A percentile compares a stretch with the other conserved stretches of the same genome.
phyloP scores from a whole-genome alignment of 92 coral and sea anemone species.

The Palythoa grandis region DNA sequence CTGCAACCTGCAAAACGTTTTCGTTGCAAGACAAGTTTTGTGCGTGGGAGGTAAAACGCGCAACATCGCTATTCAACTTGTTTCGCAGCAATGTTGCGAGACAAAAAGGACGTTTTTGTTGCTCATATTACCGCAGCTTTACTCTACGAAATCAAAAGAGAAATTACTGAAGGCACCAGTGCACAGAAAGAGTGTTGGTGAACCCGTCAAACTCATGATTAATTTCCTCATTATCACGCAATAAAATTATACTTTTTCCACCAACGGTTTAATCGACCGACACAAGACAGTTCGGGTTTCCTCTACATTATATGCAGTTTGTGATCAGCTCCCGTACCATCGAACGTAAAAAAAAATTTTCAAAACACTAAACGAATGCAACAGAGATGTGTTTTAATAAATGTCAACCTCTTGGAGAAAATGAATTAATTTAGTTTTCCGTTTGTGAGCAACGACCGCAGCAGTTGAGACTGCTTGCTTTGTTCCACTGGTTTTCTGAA shows the following conservation, averaged over 20 bases:
- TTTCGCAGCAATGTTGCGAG: too few relatives aligned
- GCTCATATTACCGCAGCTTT: not conserved
- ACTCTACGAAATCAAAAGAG: not conserved
- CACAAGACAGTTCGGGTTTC: not conserved
- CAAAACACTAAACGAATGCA: not conserved
- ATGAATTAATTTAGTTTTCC: not conserved
- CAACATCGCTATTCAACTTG: too few relatives aligned
- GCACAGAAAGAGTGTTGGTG: not conserved
- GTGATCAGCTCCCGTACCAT: too few relatives aligned
- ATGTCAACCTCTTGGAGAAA: not conserved
- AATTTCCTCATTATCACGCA: not conserved
- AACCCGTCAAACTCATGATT: not conserved
- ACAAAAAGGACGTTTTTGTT: too few relatives aligned
- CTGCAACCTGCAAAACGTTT: too few relatives aligned
- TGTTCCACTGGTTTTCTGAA: not conserved
- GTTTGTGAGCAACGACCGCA: conserved; percentile 17
- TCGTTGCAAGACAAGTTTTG: not conserved
- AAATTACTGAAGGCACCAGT: not conserved
- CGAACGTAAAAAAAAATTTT: not conserved
- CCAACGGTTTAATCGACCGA: not conserved
- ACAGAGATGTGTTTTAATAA: not conserved
- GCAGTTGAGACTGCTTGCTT: conserved; percentile 16
- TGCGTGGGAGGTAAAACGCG: too few relatives aligned
- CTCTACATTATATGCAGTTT: not conserved
- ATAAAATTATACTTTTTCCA: not conserved